A percentile compares a stretch with the other conserved stretches of the same genome.
These are phyloP conservation scores for Cariama cristata DNA, from an alignment of 2,113 vertebrate species.

Conservation along the genomic window DNA sequence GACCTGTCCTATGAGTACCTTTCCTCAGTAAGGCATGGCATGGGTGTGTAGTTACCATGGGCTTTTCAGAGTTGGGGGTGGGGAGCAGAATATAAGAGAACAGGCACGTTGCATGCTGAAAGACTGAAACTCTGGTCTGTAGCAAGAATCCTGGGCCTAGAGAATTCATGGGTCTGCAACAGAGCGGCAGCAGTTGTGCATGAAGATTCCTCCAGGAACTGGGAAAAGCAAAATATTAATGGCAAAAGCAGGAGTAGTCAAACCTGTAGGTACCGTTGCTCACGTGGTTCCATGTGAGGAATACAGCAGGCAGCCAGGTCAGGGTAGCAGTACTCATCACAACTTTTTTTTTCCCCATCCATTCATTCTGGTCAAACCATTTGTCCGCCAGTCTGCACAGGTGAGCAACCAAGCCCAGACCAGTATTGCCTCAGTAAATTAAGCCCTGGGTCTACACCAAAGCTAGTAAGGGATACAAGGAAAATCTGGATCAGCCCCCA, in stretches of 20 bases:
- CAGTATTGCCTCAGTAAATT: not conserved
- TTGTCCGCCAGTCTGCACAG: not conserved
- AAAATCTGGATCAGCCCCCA: not conserved
- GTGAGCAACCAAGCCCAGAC: not conserved
- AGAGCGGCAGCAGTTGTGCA: not conserved
- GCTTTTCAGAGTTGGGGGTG: not conserved
- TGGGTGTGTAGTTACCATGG: not conserved
- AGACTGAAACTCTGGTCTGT: not conserved
- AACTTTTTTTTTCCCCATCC: not conserved
- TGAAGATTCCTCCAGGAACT: not conserved
- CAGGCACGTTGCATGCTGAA: not conserved
- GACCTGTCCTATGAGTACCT: not conserved
- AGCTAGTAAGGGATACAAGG: not conserved
- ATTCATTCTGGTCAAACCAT: not conserved
- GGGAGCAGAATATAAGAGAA: not conserved
- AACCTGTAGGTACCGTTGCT: not conserved
- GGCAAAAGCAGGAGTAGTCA: not conserved
- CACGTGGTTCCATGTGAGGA: accelerated
- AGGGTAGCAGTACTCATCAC: not conserved
- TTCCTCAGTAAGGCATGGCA: not conserved
- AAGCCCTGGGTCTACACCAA: not conserved
- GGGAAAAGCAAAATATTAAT: not conserved
- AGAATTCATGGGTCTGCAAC: not conserved
- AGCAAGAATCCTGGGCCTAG: not conserved
- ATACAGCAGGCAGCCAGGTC: not conserved